Conservation (phyloP, 35 echinoderm and acorn worm genomes). For the Lytechinus pictus region DNA sequence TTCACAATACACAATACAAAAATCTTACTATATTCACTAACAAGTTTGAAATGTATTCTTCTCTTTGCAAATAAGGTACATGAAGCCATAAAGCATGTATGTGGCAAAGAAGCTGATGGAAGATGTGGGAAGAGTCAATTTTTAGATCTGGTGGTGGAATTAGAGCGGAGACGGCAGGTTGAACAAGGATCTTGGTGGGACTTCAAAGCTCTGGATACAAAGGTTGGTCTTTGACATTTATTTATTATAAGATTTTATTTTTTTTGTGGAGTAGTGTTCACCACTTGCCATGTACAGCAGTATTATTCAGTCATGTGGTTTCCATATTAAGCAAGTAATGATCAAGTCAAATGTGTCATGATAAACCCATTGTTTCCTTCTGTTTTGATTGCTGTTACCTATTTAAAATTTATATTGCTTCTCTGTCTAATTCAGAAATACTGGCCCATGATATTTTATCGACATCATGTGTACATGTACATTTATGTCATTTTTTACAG, state of each 20-base stretch:
- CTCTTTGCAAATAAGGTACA: background rate
- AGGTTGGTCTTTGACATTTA: slow-evolving; percentile 34
- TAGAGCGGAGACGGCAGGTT: slow-evolving; percentile 80
- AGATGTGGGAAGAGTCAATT: slow-evolving; percentile 76
- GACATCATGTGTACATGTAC: background rate
- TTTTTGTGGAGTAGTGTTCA: no score
- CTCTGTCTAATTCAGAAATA: no score
- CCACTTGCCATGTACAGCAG: no score
- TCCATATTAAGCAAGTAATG: no score
- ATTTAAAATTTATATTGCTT: no score
- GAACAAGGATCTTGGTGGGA: slow-evolving; percentile 94
- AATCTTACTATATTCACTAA: no score
- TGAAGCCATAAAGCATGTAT: slow-evolving; percentile 47
- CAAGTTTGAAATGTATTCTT: background rate
- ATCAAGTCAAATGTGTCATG: no score
- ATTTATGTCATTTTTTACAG: no score
- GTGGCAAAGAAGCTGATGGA: slow-evolving; percentile 55
- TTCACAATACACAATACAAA: no score
- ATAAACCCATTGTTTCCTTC: no score
- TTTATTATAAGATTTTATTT: background rate
- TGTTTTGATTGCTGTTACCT: no score
- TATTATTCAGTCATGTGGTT: no score
- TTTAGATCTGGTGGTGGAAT: slow-evolving; percentile 80
- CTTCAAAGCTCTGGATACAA: slow-evolving; percentile 89
- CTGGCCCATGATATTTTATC: background rate